Evolutionary conservation across 2,113 vertebrate species (phyloP).

Genomic region (Platysteira castanea): DNA sequence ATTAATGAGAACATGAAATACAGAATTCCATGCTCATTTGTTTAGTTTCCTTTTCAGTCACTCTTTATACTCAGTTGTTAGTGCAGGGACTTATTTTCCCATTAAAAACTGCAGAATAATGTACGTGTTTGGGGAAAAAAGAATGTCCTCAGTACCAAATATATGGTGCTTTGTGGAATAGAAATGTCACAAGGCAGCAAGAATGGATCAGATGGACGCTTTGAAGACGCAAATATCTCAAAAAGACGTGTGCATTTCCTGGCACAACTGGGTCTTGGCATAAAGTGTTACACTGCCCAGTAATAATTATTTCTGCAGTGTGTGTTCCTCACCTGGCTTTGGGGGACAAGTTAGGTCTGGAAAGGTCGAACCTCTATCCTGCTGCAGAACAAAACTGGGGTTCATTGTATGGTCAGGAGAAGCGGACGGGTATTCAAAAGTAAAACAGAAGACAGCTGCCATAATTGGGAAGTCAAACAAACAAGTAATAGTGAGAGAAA

Average conservation of each 20-base stretch:
- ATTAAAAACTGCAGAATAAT: background rate
- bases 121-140: background rate
- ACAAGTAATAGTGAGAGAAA: background rate
- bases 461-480: background rate
- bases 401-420: background rate
- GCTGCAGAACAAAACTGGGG: background rate
- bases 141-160: background rate
- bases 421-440: background rate
- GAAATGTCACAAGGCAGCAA: background rate
- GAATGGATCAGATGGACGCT: background rate
- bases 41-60: background rate
- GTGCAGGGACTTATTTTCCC: background rate
- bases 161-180: background rate
- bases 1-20: conserved; percentile 21
- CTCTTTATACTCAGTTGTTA: background rate
- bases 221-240: background rate
- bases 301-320: background rate
- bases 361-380: rapidly evolving
- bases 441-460: background rate
- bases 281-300: background rate
- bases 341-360: background rate
- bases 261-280: background rate
- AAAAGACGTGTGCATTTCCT: background rate
- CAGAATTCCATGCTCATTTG: background rate
- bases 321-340: background rate